Base-by-base conservation (phyloP, 2,888 invertebrate species). In the Branchipolynoe longqiensis region DNA sequence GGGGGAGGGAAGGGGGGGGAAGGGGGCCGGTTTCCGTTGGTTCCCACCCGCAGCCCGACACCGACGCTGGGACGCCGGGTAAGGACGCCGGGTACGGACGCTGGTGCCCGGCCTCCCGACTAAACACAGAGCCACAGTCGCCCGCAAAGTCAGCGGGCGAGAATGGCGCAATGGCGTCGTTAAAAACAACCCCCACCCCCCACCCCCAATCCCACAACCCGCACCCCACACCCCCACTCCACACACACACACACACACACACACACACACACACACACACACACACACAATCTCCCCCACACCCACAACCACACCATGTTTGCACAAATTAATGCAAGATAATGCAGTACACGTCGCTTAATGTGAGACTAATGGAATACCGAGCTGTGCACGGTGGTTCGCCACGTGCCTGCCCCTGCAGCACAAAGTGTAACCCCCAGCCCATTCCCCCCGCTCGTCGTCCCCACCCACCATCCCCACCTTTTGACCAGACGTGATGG, bases 291-390 rank as follows among this genome's bases (percentile, higher is more conserved):
- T n/a, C n/a, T n/a, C n/a, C n/a, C n/a, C n/a, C n/a, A n/a, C n/a
- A n/a, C n/a, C n/a, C n/a, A n/a, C n/a, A n/a, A n/a, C n/a, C n/a
- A n/a, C n/a, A n/a, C n/a, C n/a, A 25, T 78, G 78, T 78, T 78
- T 78, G 48, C 28, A 48, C 78, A 48, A 78, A 48, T 78, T 41
- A 78, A 78, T 78, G 78, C 78, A 28, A 48, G 48, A 28, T 28
- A 48, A 41, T 41, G 18, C 48, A n/a, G 48, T 25, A 41, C 48
- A 48, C 25, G 78, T 6, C 31, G 78, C 22, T 78, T 78, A 78
- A 78, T 78, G 78, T 78, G 78, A 78, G 28, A 28, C 78, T 78
- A 78, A 78, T 78, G 78, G 78, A 78, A 78, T 78, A 78, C 41
- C 18, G 40, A 1, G 40, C 40, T 18, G 38, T 33, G 22, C 22